Evolutionary conservation across 2,113 vertebrate species (phyloP).

Genomic region (Numenius arquata): DNA sequence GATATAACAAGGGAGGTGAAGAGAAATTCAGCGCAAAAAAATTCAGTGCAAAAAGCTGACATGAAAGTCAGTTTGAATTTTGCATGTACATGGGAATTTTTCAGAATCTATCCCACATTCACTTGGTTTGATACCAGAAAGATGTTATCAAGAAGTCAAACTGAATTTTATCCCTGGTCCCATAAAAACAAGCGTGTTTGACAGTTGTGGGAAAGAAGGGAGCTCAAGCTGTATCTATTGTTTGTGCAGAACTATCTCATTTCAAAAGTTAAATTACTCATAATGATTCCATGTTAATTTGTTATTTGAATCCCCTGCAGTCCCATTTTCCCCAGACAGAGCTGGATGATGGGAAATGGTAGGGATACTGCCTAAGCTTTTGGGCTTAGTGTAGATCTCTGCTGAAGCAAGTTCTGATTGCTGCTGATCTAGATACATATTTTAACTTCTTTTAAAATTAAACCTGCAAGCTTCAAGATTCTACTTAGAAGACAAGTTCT

Average conservation of each 20-base stretch:
- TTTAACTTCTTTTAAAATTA: neutral
- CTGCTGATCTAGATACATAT: neutral
- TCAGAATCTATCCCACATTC: neutral
- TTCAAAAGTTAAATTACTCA: neutral
- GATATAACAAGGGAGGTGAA: neutral
- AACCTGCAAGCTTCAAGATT: neutral
- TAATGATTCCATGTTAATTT: constrained; percentile 31
- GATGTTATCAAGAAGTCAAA: neutral
- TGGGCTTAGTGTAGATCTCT: neutral
- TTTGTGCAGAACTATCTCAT: constrained; percentile 18
- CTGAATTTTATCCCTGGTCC: neutral
- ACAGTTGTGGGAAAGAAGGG: constrained; percentile 35
- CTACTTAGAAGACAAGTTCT: neutral
- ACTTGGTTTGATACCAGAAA: neutral
- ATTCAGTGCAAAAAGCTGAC: neutral
- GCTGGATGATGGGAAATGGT: neutral
- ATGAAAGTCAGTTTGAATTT: neutral
- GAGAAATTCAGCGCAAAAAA: neutral
- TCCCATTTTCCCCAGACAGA: neutral
- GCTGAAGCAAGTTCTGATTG: neutral
- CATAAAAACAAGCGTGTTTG: neutral
- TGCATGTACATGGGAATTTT: neutral
- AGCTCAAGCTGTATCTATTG: constrained; percentile 2
- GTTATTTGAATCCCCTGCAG: constrained; percentile 38
- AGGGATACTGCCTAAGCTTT: neutral